These are phyloP conservation scores for Phoebastria nigripes DNA, from an alignment of 2,797 vertebrate genomes.

Conservation along the genomic window DNA sequence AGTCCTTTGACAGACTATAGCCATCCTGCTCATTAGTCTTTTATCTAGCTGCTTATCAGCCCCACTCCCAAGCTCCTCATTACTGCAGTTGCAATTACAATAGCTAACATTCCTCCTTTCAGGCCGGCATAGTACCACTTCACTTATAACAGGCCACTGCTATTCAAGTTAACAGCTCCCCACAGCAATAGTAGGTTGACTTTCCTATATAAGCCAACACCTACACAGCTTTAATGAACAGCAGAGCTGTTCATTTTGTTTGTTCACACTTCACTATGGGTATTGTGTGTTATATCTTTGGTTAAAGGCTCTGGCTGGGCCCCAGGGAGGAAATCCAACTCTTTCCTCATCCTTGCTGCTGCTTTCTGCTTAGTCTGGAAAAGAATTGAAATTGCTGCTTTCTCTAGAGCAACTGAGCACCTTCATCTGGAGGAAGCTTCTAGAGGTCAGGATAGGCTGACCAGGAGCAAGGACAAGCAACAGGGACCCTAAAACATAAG, in stretches of 20 bases:
- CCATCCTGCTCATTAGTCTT: conserved; percentile 56
- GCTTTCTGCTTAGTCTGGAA: background rate
- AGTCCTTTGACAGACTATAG: conserved; percentile 6
- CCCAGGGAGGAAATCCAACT: background rate
- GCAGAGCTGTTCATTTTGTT: background rate
- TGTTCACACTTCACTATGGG: background rate
- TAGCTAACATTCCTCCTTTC: background rate
- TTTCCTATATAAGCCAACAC: background rate
- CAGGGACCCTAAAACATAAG: background rate
- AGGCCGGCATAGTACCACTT: background rate
- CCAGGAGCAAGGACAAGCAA: background rate
- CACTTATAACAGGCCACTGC: background rate
- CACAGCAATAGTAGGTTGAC: background rate
- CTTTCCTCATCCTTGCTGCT: background rate
- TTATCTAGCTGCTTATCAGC: conserved; percentile 40
- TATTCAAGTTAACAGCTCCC: conserved; percentile 2
- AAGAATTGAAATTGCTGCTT: background rate
- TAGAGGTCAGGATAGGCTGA: background rate
- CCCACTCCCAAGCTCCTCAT: conserved; percentile 47
- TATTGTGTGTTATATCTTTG: background rate
- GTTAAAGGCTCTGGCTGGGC: background rate
- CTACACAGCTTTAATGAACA: background rate
- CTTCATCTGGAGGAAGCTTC: background rate
- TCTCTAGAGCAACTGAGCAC: background rate
- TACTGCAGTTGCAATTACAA: conserved; percentile 11